Percentiles rank a stretch among this genome's conserved stretches.
Conservation (phyloP, 2,888 invertebrate genomes). For the Pachydiplax longipennis region DNA sequence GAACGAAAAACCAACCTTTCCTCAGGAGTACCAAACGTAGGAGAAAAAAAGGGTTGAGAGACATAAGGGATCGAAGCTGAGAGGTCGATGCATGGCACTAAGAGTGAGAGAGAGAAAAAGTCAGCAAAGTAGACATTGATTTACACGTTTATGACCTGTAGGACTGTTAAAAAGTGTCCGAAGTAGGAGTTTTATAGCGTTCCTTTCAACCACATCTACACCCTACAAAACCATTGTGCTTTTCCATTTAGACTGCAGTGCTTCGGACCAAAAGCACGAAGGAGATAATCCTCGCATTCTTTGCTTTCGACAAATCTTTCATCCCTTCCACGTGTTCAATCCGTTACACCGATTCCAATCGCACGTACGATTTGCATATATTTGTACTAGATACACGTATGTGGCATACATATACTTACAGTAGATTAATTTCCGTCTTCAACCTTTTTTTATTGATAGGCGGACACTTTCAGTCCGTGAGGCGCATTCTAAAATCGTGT, state of each 20-base stretch:
- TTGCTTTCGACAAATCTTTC: not conserved
- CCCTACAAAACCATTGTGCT: not conserved
- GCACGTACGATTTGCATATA: not conserved
- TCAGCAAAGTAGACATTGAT: not conserved
- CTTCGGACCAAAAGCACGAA: not conserved
- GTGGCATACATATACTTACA: too few relatives aligned
- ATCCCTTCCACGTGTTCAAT: not conserved
- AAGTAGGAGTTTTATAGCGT: constrained; percentile 6
- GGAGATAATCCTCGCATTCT: not conserved
- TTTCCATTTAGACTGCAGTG: constrained; percentile 1
- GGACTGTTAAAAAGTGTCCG: not conserved
- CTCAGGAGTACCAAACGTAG: not conserved
- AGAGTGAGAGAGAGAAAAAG: not conserved
- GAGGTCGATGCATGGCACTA: not conserved
- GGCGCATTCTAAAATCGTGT: not conserved
- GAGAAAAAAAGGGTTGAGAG: not conserved
- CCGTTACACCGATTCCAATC: not conserved
- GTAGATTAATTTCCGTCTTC: not conserved
- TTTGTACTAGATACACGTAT: too few relatives aligned
- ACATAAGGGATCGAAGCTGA: not conserved
- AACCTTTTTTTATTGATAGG: not conserved
- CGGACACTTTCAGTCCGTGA: not conserved
- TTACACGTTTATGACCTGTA: constrained; percentile 23
- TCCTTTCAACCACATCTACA: not conserved
- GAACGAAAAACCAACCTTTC: not conserved